These are phyloP conservation scores for Drosophila seclusa DNA, from an alignment of 2,888 invertebrate species.

Conservation along the genomic window DNA sequence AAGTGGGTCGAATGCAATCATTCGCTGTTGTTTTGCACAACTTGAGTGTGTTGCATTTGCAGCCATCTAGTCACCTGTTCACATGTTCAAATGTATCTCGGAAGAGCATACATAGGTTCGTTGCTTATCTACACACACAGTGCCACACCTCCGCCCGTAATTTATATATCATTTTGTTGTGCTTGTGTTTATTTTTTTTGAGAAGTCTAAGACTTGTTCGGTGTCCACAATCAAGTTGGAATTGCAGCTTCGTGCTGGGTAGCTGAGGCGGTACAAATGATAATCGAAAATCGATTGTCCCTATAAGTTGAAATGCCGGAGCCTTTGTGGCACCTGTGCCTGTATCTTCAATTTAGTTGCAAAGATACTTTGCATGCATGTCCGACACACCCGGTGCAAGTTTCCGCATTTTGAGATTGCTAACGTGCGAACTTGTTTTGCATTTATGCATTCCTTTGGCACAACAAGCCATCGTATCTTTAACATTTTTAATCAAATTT, in stretches of 20 bases:
- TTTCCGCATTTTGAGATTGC: constrained; percentile 30
- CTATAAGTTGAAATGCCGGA: constrained; percentile 47
- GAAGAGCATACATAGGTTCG: constrained; percentile 28
- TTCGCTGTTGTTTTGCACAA: constrained; percentile 21
- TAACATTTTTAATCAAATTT: neutral
- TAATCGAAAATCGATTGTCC: constrained; percentile 72
- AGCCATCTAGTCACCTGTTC: constrained; percentile 1
- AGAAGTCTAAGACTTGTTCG: constrained; percentile 20
- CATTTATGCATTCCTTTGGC: constrained; percentile 30
- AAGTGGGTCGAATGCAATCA: constrained; percentile 43
- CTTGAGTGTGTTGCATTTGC: constrained; percentile 19
- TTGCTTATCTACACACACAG: neutral
- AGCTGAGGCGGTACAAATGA: constrained; percentile 18
- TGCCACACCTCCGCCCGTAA: neutral
- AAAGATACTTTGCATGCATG: constrained; percentile 50
- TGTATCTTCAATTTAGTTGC: constrained; percentile 42
- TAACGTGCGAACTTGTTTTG: constrained; percentile 52
- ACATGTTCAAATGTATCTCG: constrained; percentile 33
- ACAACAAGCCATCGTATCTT: neutral
- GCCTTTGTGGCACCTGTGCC: constrained; percentile 23
- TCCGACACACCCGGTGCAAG: constrained; percentile 43
- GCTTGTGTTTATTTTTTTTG: constrained; percentile 16
- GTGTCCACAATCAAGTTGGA: constrained; percentile 42
- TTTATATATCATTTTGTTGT: constrained; percentile 39
- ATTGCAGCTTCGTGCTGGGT: constrained; percentile 38